Evolutionary conservation across 2,888 invertebrate species (phyloP).

Genomic region (Erebia epiphron): DNA sequence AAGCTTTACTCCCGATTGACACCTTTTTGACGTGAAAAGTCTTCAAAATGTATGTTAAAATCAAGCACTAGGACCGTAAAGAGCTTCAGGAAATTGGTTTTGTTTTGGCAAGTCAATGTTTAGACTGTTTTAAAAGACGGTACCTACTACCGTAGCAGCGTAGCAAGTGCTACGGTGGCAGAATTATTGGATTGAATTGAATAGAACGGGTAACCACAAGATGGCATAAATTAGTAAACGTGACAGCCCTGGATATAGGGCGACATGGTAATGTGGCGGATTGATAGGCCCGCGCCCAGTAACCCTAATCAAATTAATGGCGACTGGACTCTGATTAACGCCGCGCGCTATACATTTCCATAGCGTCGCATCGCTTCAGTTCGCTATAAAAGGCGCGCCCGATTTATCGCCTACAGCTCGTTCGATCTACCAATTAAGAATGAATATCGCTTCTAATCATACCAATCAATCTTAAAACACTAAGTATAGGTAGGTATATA

Average conservation of each 20-base stretch:
- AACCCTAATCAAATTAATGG: constrained; percentile 83
- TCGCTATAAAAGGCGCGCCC: constrained; percentile 52
- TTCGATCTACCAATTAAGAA: constrained; percentile 34
- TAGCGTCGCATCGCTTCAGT: constrained; percentile 45
- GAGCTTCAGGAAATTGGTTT: no score
- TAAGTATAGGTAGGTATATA: no score
- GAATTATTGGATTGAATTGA: no score
- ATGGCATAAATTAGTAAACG: background rate
- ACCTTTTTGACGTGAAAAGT: no score
- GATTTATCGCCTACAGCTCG: constrained; percentile 67
- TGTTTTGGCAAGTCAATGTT: no score
- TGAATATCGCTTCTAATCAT: constrained; percentile 26
- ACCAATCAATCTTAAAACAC: constrained; percentile 21
- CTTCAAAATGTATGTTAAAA: no score
- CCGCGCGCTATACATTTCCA: constrained; percentile 72
- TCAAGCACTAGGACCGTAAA: no score
- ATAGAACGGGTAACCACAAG: background rate
- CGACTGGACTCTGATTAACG: constrained; percentile 80
- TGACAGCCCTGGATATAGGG: constrained; percentile 53
- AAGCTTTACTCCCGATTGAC: no score
- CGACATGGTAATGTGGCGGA: constrained; percentile 78
- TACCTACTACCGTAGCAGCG: background rate
- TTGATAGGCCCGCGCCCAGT: constrained; percentile 81
- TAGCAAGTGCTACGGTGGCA: no score
- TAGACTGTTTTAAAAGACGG: background rate